Base-by-base conservation (phyloP, 2,888 invertebrate genomes). In the Stenolophus ochropezus region DNA sequence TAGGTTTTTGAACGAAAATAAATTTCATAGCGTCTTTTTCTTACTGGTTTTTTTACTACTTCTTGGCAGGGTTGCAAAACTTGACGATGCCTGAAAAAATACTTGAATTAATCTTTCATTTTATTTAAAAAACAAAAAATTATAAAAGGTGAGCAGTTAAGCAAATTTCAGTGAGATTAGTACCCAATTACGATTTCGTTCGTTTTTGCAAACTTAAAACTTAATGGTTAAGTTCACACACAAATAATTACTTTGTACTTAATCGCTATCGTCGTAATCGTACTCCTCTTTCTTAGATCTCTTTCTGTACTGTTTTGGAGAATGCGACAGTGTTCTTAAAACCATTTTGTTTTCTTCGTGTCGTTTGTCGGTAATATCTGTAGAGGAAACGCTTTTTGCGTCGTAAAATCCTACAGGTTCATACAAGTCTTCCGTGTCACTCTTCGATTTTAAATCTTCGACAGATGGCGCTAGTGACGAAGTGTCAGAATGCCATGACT, bases 1-100 rank as follows among this genome's bases (percentile, higher is more conserved):
- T 21, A 80, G 42, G 2, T 47, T 71, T 49, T 53, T 49, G 18
- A 8, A 14, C 2, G 51, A 21, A 42, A 81, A 61, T 75, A 33
- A 79, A 42, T 58, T 83, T 87, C 86, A 88, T 76, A 88, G 82
- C 79, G 89, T 92, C 91, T 94, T 94, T 91, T 94, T 93, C 91
- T 94, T 94, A 88, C 91, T 92, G 83, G 93, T 89, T 89, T 94
- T 94, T 91, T 94, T 94, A 90, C 91, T 94, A 90, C 91, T 92
- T 88, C 94, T 92, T 85, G 94, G 94, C 85, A 95, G 91, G 85
- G 94, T 94, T 87, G 94, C 93, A 89, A 92, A 93, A 87, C 92
- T 93, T 89, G 91, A 90, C 25, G 76, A 81, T 11, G 75, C 81
- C 81, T 76, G 69, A 4, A 51, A 81, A 71, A 61, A 61, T 56